These are phyloP conservation scores for Cyprinodon brontotheroides DNA, from an alignment of 2,113 vertebrate genomes.

Conservation along the genomic window DNA sequence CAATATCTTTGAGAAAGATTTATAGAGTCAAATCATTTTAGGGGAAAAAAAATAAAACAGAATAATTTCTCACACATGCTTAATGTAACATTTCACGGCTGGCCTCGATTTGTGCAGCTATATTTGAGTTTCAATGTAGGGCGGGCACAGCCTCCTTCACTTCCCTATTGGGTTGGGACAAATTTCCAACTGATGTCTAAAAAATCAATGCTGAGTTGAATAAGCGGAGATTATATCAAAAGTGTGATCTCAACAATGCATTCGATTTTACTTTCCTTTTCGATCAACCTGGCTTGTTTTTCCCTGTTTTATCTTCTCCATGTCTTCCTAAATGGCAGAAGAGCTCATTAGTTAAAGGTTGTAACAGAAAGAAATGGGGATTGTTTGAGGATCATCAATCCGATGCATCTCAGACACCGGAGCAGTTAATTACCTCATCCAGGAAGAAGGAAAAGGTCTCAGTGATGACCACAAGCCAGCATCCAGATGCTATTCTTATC, in stretches of 20 bases:
- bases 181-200: constrained; percentile 38
- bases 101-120: constrained; percentile 72
- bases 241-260: constrained; percentile 13
- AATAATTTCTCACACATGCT: constrained; percentile 37
- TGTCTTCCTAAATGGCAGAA: constrained; percentile 43
- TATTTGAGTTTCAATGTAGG: constrained; percentile 71
- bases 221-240: constrained; percentile 22
- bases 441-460: constrained; percentile 28
- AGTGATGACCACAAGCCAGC: constrained; percentile 11
- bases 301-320: not conserved
- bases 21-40: too few species aligned
- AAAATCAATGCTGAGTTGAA: constrained; percentile 19
- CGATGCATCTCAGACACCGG: constrained; percentile 22
- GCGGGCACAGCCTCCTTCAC: constrained; percentile 61
- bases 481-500: constrained; percentile 59
- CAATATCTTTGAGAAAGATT: too few species aligned
- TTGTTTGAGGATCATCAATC: constrained; percentile 51
- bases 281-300: not conserved
- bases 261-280: constrained; percentile 29
- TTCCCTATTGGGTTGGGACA: constrained; percentile 43
- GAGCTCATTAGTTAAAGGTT: constrained; percentile 68
- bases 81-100: constrained; percentile 54
- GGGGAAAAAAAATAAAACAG: too few species aligned
- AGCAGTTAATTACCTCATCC: constrained; percentile 58
- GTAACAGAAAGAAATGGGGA: constrained; percentile 26